A percentile compares a stretch with the other conserved stretches of the same genome.
Evolutionary conservation across 2,797 vertebrate genomes (phyloP).

Genomic region (Carapus acus): DNA sequence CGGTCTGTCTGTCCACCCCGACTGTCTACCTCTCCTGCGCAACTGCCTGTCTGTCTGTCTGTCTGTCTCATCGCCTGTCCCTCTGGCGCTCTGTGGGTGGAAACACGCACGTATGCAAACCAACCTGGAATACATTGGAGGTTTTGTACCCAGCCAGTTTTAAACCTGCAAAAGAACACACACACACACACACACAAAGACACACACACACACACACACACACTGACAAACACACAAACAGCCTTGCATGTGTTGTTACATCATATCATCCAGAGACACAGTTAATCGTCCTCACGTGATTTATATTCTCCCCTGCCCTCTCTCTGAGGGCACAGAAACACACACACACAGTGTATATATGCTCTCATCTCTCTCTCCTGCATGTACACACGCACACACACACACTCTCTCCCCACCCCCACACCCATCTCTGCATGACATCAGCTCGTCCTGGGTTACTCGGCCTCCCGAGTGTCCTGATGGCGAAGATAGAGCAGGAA

Average conservation of each 20-base stretch:
- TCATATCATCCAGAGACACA: conserved; percentile 35
- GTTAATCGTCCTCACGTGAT: conserved; percentile 54
- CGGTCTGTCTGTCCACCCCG: conserved; percentile 27
- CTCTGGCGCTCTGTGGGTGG: no score
- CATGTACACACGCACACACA: conserved; percentile 17
- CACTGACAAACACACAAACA: conserved; percentile 18
- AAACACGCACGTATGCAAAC: not conserved
- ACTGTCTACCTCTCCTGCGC: conserved; percentile 24
- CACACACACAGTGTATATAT: conserved; percentile 21
- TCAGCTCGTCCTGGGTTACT: conserved; percentile 79
- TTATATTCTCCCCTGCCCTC: conserved; percentile 36
- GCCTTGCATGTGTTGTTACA: conserved; percentile 35
- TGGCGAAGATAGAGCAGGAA: conserved; percentile 75
- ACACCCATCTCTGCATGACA: conserved; percentile 75
- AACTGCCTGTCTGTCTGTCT: conserved; percentile 12
- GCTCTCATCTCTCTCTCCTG: conserved; percentile 11
- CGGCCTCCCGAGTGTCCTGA: conserved; percentile 75
- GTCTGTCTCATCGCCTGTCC: not conserved
- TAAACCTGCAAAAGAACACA: conserved; percentile 28
- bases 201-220: conserved; percentile 15
- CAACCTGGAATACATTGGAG: conserved; percentile 7
- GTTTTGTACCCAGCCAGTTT: not conserved
- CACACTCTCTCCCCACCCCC: conserved; percentile 25
- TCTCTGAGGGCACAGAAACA: conserved; percentile 28
- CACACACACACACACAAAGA: conserved; percentile 38